Evolutionary conservation across 2,113 vertebrate species (phyloP).

Genomic region (Caranx melampygus): DNA sequence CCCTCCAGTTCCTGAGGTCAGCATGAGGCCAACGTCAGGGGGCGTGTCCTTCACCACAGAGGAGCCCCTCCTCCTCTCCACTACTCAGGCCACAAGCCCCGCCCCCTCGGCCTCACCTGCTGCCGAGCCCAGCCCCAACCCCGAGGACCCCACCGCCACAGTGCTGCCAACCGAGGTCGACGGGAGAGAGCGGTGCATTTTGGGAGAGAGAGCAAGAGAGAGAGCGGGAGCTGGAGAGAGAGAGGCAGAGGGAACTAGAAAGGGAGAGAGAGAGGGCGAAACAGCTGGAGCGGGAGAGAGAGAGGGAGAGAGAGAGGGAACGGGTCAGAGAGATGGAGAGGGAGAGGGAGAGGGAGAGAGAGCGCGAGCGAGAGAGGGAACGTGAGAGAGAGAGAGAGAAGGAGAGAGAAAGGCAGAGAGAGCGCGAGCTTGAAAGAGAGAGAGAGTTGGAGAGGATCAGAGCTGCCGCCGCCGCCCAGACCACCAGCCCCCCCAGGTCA

Average conservation of each 20-base stretch:
- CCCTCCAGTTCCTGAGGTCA: constrained; percentile 76
- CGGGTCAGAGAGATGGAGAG: constrained; percentile 17
- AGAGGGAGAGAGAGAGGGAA: constrained; percentile 48
- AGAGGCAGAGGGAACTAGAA: constrained; percentile 55
- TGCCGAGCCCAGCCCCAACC: constrained; percentile 81
- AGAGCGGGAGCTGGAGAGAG: constrained; percentile 46
- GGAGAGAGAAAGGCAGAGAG: constrained; percentile 56
- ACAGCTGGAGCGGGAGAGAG: constrained; percentile 56
- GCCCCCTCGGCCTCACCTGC: constrained; percentile 84
- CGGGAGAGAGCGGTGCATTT: constrained; percentile 74
- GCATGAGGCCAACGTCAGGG: constrained; percentile 70
- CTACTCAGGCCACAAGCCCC: constrained; percentile 84
- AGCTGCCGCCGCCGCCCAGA: constrained; percentile 59
- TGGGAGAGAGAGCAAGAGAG: constrained; percentile 57
- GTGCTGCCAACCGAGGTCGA: constrained; percentile 67
- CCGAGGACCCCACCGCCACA: constrained; percentile 60
- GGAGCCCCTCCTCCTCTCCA: constrained; percentile 81
- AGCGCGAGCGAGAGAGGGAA: constrained; percentile 64
- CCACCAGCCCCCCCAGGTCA: constrained; percentile 71
- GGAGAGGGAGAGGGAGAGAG: constrained; percentile 34
- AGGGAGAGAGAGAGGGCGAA: constrained; percentile 62
- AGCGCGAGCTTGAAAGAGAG: constrained; percentile 58
- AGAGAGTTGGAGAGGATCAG: constrained; percentile 73
- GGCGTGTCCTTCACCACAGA: constrained; percentile 78
- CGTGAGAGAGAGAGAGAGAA: constrained; percentile 54